Evolutionary conservation across 2,888 invertebrate species (phyloP), one percentile per base, ranked within the genome.

Genomic region (Byasa hedistus): DNA sequence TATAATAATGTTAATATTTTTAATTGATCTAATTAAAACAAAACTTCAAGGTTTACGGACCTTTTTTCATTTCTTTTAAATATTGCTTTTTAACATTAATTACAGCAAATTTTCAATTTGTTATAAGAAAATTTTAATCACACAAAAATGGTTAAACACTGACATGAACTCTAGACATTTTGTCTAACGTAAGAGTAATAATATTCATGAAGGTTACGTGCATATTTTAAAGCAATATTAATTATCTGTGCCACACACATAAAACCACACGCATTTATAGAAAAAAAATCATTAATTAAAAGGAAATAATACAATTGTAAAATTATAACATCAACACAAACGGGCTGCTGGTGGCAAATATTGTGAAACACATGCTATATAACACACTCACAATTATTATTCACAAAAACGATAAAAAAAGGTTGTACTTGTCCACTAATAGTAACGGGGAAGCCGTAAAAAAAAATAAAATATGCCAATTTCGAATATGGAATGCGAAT

Each of bases 401-500:
- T 58, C 39, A 44, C 57, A 15, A 5, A 19, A 17, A 48, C 48
- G 5, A n/a, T 48, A 48, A 19, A 15, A 48, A 57, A 66, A 57
- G 12, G n/a, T n/a, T n/a, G 27, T 36, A 60, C 24, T 65, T 55
- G 55, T 12, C 65, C 24, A 55, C 56, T 57, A 51, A 32, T 23
- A 52, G 55, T 36, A 19, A 51, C 59, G 27, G 36, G 44, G 21
- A n/a, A 19, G 10, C 7, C 19, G n/a, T 21, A 17, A 54, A 27
- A 27, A 32, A 66, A 66, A 56, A 63, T 55, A 59, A 63, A 19
- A 32, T 55, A 59, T 51, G n/a, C n/a, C n/a, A n/a, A 59, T 39
- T 66, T 66, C 48, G 59, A 59, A 63, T 23, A 63, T 66, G 66
- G 66, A 63, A 66, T 59, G 62, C 59, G 66, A 61, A n/a, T 58